phyloP scores from a whole-genome alignment of 2,113 vertebrate species.

The Aphelocoma coerulescens region DNA sequence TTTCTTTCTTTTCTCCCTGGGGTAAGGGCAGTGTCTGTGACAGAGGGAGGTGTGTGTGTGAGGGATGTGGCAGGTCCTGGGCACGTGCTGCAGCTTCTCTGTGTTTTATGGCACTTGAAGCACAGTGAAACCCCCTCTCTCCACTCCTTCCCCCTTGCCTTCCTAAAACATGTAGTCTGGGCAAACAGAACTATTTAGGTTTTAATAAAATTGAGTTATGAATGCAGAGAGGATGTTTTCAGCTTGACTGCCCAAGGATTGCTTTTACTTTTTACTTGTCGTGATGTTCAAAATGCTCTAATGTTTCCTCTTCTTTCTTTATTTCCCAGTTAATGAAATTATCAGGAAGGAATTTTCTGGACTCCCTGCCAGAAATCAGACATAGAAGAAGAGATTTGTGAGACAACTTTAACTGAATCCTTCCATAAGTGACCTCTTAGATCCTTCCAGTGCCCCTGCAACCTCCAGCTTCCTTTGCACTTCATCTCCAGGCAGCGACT shows the following conservation, averaged over 20 bases:
- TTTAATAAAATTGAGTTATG: neutral
- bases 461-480: constrained; percentile 51
- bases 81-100: neutral
- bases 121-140: neutral
- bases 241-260: neutral
- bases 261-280: neutral
- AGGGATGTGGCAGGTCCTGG: neutral
- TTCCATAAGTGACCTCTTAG: constrained; percentile 59
- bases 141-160: neutral
- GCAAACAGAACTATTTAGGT: neutral
- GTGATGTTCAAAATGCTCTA: neutral
- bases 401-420: constrained; percentile 66
- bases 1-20: neutral
- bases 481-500: constrained; percentile 55
- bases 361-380: constrained; percentile 86
- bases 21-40: neutral
- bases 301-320: constrained; percentile 36
- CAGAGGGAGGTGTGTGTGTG: neutral
- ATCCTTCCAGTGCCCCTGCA: constrained; percentile 51
- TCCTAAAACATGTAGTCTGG: neutral
- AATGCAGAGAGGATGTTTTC: neutral
- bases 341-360: constrained; percentile 98
- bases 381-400: constrained; percentile 77
- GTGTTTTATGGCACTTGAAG: neutral
- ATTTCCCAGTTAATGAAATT: constrained; percentile 94